These are phyloP conservation scores for Campaea margaritaria DNA, from an alignment of 2,888 invertebrate species.

Conservation along the genomic window DNA sequence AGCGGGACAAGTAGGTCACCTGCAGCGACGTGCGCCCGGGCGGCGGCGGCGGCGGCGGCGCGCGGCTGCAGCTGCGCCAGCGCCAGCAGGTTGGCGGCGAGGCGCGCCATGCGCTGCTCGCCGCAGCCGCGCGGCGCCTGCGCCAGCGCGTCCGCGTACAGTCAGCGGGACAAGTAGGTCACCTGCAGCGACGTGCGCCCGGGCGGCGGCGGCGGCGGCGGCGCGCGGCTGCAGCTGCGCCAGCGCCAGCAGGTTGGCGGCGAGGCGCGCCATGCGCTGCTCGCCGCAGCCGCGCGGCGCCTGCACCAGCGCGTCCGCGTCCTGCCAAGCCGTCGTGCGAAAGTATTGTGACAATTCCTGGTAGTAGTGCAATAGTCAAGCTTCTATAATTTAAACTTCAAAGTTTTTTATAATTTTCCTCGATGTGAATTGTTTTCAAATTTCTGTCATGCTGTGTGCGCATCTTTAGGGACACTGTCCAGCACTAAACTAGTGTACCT, in stretches of 20 bases:
- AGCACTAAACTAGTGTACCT: too few species aligned
- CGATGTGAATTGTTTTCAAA: too few species aligned
- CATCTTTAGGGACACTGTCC: too few species aligned
- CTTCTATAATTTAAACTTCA: too few species aligned
- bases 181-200: constrained; percentile 82
- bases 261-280: constrained; percentile 92
- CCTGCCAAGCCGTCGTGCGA: constrained; percentile 65
- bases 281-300: constrained; percentile 93
- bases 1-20: constrained; percentile 54
- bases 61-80: constrained; percentile 85
- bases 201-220: constrained; percentile 62
- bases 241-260: constrained; percentile 89
- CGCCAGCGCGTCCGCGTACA: constrained; percentile 85
- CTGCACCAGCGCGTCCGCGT: constrained; percentile 87
- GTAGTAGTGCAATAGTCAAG: too few species aligned
- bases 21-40: constrained; percentile 78
- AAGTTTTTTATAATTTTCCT: too few species aligned
- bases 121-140: constrained; percentile 91
- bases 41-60: constrained; percentile 59
- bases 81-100: constrained; percentile 90
- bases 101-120: constrained; percentile 92
- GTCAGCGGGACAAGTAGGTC: too few species aligned
- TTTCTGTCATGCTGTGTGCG: too few species aligned
- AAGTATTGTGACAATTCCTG: too few species aligned
- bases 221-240: constrained; percentile 82